phyloP scores from a whole-genome alignment of 2,797 vertebrate genomes.

The Parauchenoglanis punctatus region DNA sequence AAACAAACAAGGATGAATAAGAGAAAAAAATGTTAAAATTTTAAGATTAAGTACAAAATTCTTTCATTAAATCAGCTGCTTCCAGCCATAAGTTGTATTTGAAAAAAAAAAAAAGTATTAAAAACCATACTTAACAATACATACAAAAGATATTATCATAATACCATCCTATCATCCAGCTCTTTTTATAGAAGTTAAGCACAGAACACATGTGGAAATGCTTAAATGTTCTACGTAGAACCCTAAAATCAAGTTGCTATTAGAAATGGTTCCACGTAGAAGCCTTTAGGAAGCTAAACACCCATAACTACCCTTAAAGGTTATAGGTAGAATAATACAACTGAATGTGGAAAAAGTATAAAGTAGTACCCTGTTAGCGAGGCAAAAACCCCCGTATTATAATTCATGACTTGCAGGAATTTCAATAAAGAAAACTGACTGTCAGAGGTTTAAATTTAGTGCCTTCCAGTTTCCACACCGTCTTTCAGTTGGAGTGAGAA shows the following conservation, averaged over 20 bases:
- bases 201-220: too few relatives aligned
- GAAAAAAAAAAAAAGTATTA: too few relatives aligned
- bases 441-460: conserved; percentile 8
- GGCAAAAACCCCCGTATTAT: neutral
- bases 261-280: too few relatives aligned
- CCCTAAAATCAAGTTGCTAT: too few relatives aligned
- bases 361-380: neutral
- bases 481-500: conserved; percentile 37
- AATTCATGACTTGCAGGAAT: neutral
- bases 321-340: neutral
- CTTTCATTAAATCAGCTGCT: neutral
- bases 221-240: too few relatives aligned
- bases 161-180: neutral
- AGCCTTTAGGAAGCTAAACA: too few relatives aligned
- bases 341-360: neutral
- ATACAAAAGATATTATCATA: neutral
- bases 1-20: neutral
- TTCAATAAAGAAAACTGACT: neutral
- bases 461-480: conserved; percentile 8
- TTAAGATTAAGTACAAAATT: neutral
- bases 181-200: neutral
- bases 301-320: neutral
- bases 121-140: too few relatives aligned
- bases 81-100: neutral
- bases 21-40: neutral